Evolutionary conservation across 2,113 vertebrate species (phyloP), one percentile per base, ranked within the genome.

Genomic region (Neodontobutis hainanensis): DNA sequence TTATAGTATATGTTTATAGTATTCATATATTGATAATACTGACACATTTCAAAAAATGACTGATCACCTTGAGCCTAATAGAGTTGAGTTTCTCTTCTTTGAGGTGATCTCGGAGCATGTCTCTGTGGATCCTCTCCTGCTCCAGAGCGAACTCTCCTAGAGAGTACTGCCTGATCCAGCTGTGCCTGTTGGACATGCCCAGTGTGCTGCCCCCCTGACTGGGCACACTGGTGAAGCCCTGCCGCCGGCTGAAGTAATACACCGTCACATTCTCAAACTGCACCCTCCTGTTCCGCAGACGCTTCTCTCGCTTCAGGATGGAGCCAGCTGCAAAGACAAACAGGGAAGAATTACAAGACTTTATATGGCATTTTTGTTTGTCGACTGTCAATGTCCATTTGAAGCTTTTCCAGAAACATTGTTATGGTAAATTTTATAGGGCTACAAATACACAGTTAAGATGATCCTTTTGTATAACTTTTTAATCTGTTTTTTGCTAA

Each of bases 211-310:
- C 97, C 0, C 97, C 97, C 80, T 99, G 97, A 76, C 97, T 99
- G 89, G 97, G 97, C 71, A 99, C 97, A 0, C 97, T 99, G 61
- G 97, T 99, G 91, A 99, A 99, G 73, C 97, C 97, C 87, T 99
- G 97, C 34, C 97, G 89, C 69, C 97, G 92, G 3, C 95, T 92
- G 88, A 99, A 99, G 92, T 99, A 99, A 88, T 97, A 99, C 70
- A 99, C 97, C 0, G 97, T 99, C 83, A 99, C 97, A n/a, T 96
- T 98, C 56, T 98, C 97, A 47, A 99, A 99, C 68, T 95, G 96
- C 16, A 99, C 97, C 92, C 95, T 95, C 83, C 95, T 94, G 0
- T 94, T 94, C 79, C 97, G 93, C 88, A 97, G 91, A 15, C 96
- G 91, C 86, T 99, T 99, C 89, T 98, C 97, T 43, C 95, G 90